Conservation (phyloP, 2,888 invertebrate genomes). For the Tetropium fuscum region DNA sequence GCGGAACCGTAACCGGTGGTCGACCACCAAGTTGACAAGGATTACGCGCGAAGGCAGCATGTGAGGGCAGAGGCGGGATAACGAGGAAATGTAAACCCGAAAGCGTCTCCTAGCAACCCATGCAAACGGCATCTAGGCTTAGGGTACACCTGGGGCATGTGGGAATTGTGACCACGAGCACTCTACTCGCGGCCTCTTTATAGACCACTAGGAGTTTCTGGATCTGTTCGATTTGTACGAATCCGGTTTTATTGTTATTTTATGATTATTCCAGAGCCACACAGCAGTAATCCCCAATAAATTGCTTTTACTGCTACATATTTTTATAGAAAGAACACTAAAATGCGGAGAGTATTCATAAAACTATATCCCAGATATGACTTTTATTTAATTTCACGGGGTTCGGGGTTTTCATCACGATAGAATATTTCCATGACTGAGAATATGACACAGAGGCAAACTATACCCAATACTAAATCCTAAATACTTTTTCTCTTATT, state of each 20-base stretch:
- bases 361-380: no score
- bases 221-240: not conserved
- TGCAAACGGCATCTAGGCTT: constrained; percentile 55
- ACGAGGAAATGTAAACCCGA: constrained; percentile 36
- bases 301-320: not conserved
- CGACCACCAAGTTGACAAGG: constrained; percentile 44
- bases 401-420: no score
- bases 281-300: not conserved
- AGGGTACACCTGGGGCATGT: constrained; percentile 36
- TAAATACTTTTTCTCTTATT: no score
- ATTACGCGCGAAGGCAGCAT: constrained; percentile 35
- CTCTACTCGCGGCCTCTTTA: constrained; percentile 13
- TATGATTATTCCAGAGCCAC: constrained; percentile 4
- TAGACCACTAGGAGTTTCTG: constrained; percentile 2
- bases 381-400: no score
- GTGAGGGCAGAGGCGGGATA: constrained; percentile 32
- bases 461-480: no score
- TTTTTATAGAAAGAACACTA: no score
- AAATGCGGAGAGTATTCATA: no score
- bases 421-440: no score
- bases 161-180: constrained; percentile 18
- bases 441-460: no score
- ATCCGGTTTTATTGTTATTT: constrained; percentile 21
- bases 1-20: constrained; percentile 41
- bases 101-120: constrained; percentile 56